phyloP scores from a whole-genome alignment of 2,888 invertebrate genomes.

The Drosophila melanosoma region DNA sequence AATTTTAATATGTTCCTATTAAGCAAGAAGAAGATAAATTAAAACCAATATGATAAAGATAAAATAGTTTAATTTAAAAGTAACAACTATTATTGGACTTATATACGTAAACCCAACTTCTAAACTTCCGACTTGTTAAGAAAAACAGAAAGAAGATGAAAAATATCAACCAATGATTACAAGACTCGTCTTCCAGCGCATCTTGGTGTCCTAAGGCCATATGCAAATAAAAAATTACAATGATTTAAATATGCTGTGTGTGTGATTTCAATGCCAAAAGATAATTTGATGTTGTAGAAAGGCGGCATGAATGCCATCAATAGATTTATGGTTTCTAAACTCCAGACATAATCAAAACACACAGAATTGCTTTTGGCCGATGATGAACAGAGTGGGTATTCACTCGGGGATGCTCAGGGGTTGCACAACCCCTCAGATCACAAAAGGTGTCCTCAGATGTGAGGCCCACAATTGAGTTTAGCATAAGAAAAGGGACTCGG shows the following conservation, averaged over 20 bases:
- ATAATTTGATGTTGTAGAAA: constrained; percentile 79
- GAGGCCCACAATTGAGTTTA: constrained; percentile 44
- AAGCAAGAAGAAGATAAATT: neutral
- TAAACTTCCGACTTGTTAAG: neutral
- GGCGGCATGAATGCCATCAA: constrained; percentile 77
- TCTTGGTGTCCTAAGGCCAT: constrained; percentile 36
- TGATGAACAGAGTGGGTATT: constrained; percentile 11
- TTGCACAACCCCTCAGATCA: constrained; percentile 37
- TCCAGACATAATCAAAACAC: constrained; percentile 76
- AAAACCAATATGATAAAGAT: neutral
- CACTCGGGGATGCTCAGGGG: constrained; percentile 27
- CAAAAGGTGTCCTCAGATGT: constrained; percentile 9
- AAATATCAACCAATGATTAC: neutral
- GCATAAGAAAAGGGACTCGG: constrained; percentile 62
- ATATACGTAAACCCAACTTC: neutral
- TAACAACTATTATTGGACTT: neutral
- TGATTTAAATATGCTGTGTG: constrained; percentile 60
- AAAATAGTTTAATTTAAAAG: neutral
- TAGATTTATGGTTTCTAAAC: constrained; percentile 83
- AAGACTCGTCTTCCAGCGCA: constrained; percentile 25
- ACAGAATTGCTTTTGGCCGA: constrained; percentile 32
- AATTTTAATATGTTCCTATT: neutral
- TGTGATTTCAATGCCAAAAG: constrained; percentile 70
- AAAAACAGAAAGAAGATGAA: neutral
- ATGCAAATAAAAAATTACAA: constrained; percentile 63